Conservation (phyloP, 2,888 invertebrate genomes). For the Papilio elwesi region DNA sequence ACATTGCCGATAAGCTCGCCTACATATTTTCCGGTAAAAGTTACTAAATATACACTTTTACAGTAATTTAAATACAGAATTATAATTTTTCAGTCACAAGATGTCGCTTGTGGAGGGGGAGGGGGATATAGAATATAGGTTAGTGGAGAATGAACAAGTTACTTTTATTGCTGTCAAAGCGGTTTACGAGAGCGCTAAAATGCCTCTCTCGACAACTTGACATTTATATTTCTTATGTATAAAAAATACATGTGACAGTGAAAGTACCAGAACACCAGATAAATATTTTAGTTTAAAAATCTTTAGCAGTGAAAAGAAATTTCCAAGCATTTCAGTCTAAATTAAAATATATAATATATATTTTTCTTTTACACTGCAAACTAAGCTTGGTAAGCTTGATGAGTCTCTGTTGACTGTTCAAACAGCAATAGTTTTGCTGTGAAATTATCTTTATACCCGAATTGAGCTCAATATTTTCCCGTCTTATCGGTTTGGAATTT, state of each 20-base stretch:
- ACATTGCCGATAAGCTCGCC: no score
- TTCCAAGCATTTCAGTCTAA: neutral
- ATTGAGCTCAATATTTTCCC: neutral
- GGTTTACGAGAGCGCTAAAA: conserved; percentile 27
- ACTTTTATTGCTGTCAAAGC: conserved; percentile 37
- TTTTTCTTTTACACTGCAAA: neutral
- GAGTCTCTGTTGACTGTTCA: conserved; percentile 1
- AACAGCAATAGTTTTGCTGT: neutral
- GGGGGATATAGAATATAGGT: conserved; percentile 29
- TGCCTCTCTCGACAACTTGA: conserved; percentile 22
- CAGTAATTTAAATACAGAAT: neutral
- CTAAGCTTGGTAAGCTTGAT: conserved; percentile 6
- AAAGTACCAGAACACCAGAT: no score
- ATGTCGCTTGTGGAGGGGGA: neutral
- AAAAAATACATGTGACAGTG: no score
- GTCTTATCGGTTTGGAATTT: no score
- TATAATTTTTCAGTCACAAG: neutral
- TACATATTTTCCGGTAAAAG: no score
- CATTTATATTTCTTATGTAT: conserved; percentile 22
- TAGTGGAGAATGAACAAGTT: conserved; percentile 29
- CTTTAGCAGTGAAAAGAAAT: no score
- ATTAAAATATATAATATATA: neutral
- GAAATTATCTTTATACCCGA: neutral
- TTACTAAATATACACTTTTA: neutral
- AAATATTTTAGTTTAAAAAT: no score